Base-by-base conservation (phyloP, 2,888 invertebrate species). In the Agrochola circellaris region DNA sequence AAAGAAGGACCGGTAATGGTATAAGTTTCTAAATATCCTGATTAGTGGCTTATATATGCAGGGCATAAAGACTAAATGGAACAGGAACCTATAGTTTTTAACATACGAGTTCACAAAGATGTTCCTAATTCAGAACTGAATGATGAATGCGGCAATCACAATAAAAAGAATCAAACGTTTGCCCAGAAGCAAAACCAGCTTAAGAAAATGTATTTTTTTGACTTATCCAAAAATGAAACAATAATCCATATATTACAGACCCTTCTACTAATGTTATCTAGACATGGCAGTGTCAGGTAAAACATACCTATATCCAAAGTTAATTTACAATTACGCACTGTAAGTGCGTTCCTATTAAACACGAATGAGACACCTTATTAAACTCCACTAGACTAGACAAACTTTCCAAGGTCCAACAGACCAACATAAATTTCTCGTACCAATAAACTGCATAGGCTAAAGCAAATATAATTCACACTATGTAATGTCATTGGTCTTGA, bases 391-490 rank as follows among this genome's bases (percentile, higher is more conserved):
- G 74, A 72, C 75, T 68, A 73, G 66, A 73, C 78, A 64, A 62
- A 84, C 86, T 87, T 87, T 87, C 87, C 79, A 86, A 82, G 82
- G 73, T 72, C 75, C 51, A 72, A 67, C 20, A 69, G 64, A 34
- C 61, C n/a, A 34, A 42, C 69, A 65, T 82, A 82, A 62, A 75
- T 79, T 85, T 87, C 82, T 80, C 82, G 69, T 75, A 81, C 80
- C 61, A 78, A 82, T 85, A 84, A 76, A 85, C 76, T 77, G 45
- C 73, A 34, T 77, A 38, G 51, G 75, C 72, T 65, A 69, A 69
- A 51, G 75, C 79, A 68, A 79, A 77, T 80, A 84, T 84, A 84
- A 82, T 85, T 85, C 76, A 77, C 76, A 82, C 79, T 79, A 58
- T 75, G 51, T 81, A 84, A 83, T 78, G 72, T 78, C 83, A 81